These are phyloP conservation scores for Polyergus mexicanus DNA, from an alignment of 1,140 invertebrate genomes.

Conservation along the genomic window DNA sequence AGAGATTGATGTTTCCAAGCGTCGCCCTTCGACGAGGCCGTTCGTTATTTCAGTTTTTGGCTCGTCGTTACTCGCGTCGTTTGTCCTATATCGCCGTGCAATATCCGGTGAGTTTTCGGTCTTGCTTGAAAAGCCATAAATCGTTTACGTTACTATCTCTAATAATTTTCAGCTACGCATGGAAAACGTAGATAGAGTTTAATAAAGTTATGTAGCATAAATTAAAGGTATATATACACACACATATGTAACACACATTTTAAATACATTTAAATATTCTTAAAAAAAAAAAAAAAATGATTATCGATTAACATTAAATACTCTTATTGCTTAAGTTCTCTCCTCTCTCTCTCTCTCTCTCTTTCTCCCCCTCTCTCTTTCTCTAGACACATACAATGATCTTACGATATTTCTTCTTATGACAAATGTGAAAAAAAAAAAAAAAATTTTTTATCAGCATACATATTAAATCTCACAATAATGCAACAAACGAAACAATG, in stretches of 20 bases:
- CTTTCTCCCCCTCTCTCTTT: too few relatives aligned
- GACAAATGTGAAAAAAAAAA: too few relatives aligned
- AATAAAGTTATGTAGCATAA: neutral
- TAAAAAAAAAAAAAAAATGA: neutral
- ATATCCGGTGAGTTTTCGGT: slow-evolving; percentile 53
- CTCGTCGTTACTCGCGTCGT: slow-evolving; percentile 47
- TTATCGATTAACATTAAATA: neutral
- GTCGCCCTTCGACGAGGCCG: slow-evolving; percentile 46
- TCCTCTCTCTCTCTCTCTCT: too few relatives aligned
- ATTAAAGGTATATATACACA: neutral
- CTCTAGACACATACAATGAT: neutral
- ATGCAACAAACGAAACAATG: neutral
- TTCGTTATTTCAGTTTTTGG: slow-evolving; percentile 50
- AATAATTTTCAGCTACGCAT: slow-evolving; percentile 28
- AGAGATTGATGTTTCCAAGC: slow-evolving; percentile 51
- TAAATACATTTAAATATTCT: neutral
- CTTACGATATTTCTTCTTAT: neutral
- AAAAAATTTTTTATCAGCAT: neutral
- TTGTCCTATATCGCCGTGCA: slow-evolving; percentile 18
- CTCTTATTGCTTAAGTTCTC: too few relatives aligned
- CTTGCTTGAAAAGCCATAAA: slow-evolving; percentile 40
- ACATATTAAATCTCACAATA: neutral
- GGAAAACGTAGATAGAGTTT: neutral
- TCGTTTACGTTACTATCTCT: slow-evolving; percentile 7
- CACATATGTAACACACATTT: too few relatives aligned